Base-by-base conservation (phyloP, 2,888 invertebrate genomes). In the Prionchulus punctatus region DNA sequence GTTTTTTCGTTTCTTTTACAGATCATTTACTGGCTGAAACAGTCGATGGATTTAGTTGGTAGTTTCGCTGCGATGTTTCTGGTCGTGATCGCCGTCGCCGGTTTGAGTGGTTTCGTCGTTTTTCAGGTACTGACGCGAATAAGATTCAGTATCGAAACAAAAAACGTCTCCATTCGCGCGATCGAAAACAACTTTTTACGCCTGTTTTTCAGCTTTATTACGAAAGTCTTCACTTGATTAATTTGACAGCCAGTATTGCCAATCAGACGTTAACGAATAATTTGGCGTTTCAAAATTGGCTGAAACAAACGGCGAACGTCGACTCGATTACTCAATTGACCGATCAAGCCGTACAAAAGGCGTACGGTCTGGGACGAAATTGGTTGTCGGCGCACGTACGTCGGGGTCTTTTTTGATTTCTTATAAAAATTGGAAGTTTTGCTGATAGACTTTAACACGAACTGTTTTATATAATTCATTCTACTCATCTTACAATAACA, bases 171-270 rank as follows among this genome's bases (percentile, higher is more conserved):
- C n/a, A n/a, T n/a, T n/a, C n/a, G n/a, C n/a, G n/a, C n/a, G n/a
- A n/a, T n/a, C n/a, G n/a, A n/a, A n/a, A n/a, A n/a, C n/a, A 21
- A 15, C 27, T 51, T 21, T 15, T 12, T 51, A 43, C n/a, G n/a
- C n/a, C n/a, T n/a, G n/a, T n/a, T n/a, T n/a, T 56, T 51, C 2
- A 56, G 56, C 51, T 56, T 3, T 56, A 56, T 28, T 54, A 56
- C 43, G 56, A 56, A 51, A 56, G 56, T 30, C n/a, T 56, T 12
- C 52, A 56, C 45, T 25, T 56, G 31, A 27, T 56, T 2, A 12
- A 27, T n/a, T 26, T 56, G 28, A 2, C 52, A n/a, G 15, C 52
- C n/a, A 47, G 51, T 3, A 47, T 56, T n/a, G 56, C 52, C 21
- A 55, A 51, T 48, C 53, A 54, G 36, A 56, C 47, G 26, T 27